Evolutionary conservation across 2,113 vertebrate species (phyloP).

Genomic region (Pao palembangensis): DNA sequence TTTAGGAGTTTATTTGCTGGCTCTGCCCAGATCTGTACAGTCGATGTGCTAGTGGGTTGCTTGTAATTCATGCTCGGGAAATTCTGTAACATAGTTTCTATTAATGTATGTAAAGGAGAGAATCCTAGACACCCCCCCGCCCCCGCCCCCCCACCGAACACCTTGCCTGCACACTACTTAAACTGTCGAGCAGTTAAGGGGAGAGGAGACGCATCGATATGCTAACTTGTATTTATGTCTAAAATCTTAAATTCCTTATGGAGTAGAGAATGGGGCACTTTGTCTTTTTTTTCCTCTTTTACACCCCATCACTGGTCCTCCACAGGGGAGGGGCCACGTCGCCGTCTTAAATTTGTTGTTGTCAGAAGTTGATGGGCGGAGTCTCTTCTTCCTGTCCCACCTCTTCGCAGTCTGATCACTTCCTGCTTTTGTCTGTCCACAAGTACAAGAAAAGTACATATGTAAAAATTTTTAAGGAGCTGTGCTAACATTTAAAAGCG

Average conservation of each 20-base stretch:
- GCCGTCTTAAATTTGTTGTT: constrained; percentile 61
- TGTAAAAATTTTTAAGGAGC: constrained; percentile 94
- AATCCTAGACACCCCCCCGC: constrained; percentile 26
- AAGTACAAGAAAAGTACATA: constrained; percentile 81
- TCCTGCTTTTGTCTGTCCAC: constrained; percentile 69
- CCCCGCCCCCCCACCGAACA: constrained; percentile 7
- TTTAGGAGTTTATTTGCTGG: constrained; percentile 56
- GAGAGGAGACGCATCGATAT: constrained; percentile 40
- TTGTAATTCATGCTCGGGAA: constrained; percentile 72
- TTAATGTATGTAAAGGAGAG: constrained; percentile 69
- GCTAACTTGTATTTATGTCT: constrained; percentile 55
- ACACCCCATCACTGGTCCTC: constrained; percentile 23
- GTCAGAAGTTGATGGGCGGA: constrained; percentile 41
- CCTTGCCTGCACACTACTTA: constrained; percentile 56
- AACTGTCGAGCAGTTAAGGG: constrained; percentile 44
- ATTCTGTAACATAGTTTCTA: constrained; percentile 77
- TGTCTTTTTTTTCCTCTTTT: constrained; percentile 22
- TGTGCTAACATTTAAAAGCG: constrained; percentile 88
- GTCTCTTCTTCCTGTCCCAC: constrained; percentile 41
- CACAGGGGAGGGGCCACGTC: constrained; percentile 33
- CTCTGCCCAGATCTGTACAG: constrained; percentile 70
- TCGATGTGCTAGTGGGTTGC: constrained; percentile 70
- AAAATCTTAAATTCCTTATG: constrained; percentile 35
- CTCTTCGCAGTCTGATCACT: constrained; percentile 64
- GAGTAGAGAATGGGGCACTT: constrained; percentile 45